Base-by-base conservation (phyloP, 1,140 invertebrate genomes). In the Ceratitis capitata region DNA sequence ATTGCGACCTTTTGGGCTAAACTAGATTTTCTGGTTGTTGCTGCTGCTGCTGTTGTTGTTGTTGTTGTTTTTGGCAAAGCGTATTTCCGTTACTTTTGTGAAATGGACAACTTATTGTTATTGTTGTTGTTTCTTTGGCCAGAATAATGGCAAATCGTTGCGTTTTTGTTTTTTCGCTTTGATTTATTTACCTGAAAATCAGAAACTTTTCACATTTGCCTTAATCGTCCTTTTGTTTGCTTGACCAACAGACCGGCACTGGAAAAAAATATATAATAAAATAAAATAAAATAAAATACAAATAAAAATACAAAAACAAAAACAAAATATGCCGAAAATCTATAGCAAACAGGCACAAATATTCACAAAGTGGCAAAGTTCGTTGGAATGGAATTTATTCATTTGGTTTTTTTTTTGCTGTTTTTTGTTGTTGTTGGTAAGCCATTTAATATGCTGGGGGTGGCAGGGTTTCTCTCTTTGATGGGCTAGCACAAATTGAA, bases 121-220 rank as follows among this genome's bases (percentile, higher is more conserved):
- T 3, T 14, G 19, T 26, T 45, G 1, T 39, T 45, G 14, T 9
- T 78, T 45, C 6, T 42, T 26, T 74, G 9, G 32, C 39, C 19
- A 42, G 12, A 74, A 74, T 19, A 74, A 45, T 42, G 45, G 69
- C 39, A 74, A 42, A 45, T 23, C 69, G 35, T 42, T 47, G 39
- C 45, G n/a, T 23, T 45, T 78, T 78, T 78, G 69, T 45, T 78
- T 78, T 10, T 23, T 45, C 2, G 39, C 69, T 78, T 78, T 78
- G 69, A 78, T 78, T 45, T 45, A 78, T 78, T 78, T 78, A 78
- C 69, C 19, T 78, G 69, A 78, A 78, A 78, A 78, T 78, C 39
- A 5, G 6, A 78, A 78, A 78, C 69, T 78, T 78, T 78, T 78
- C 39, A 45, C 69, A 78, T 78, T 78, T 78, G 7, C n/a, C 45